phyloP scores from a whole-genome alignment of 2,888 invertebrate genomes.

The Unio delphinus region DNA sequence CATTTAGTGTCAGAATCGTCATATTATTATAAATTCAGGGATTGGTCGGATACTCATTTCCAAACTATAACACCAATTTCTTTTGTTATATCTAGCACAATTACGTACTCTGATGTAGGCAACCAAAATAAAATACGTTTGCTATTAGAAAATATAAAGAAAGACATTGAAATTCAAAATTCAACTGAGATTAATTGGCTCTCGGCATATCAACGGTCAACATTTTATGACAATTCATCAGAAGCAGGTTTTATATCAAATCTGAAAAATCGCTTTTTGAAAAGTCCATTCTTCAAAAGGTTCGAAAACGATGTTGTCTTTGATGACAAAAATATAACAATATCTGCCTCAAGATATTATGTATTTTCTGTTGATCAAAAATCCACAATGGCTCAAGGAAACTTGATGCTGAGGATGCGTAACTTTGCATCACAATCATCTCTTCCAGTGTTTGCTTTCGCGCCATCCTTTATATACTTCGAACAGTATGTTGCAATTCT shows the following conservation, averaged over 20 bases:
- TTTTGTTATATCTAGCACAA: constrained; percentile 28
- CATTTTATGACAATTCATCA: constrained; percentile 13
- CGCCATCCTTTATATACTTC: constrained; percentile 54
- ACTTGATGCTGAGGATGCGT: constrained; percentile 53
- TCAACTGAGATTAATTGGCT: constrained; percentile 23
- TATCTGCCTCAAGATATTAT: constrained; percentile 77
- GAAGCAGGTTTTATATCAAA: constrained; percentile 6
- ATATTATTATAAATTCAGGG: constrained; percentile 39
- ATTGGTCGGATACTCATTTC: constrained; percentile 28
- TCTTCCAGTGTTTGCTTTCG: constrained; percentile 46
- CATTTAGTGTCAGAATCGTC: constrained; percentile 48
- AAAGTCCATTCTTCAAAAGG: not conserved
- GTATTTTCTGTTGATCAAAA: constrained; percentile 91
- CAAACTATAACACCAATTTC: constrained; percentile 29
- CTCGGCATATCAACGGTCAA: constrained; percentile 3
- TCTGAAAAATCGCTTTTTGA: constrained; percentile 7
- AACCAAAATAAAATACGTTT: constrained; percentile 6
- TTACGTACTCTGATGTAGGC: constrained; percentile 9
- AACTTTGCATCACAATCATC: constrained; percentile 43
- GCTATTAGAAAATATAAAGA: constrained; percentile 8
- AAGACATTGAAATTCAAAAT: constrained; percentile 13
- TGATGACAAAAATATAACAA: constrained; percentile 7
- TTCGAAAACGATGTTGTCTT: constrained; percentile 26
- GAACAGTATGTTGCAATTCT: constrained; percentile 60
- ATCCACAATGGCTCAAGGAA: constrained; percentile 76